Conservation (phyloP, 2,888 invertebrate species). For the Caenorhabditis afra region DNA sequence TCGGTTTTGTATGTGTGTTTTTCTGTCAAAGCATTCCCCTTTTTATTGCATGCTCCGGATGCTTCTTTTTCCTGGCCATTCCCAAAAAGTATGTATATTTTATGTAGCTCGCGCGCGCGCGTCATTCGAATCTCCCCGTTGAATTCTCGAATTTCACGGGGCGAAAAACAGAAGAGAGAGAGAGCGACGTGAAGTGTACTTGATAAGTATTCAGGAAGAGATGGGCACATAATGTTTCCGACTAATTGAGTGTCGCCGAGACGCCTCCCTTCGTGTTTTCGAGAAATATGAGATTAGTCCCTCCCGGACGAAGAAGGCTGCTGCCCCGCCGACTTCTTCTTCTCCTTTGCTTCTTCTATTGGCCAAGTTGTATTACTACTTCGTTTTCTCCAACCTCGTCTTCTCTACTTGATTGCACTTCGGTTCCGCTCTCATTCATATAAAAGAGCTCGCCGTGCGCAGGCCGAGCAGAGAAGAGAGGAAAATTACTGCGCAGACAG, state of each 20-base stretch:
- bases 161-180: slow-evolving; percentile 15
- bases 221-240: slow-evolving; percentile 42
- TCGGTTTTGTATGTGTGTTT: neutral
- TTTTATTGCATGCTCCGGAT: slow-evolving; percentile 36
- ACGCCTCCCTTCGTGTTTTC: slow-evolving; percentile 33
- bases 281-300: slow-evolving; percentile 57
- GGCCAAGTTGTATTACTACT: slow-evolving; percentile 43
- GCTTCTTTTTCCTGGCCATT: neutral
- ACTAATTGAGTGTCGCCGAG: slow-evolving; percentile 51
- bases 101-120: slow-evolving; percentile 37
- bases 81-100: slow-evolving; percentile 35
- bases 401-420: slow-evolving; percentile 58
- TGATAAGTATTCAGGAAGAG: slow-evolving; percentile 45
- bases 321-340: slow-evolving; percentile 14
- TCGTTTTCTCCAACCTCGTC: slow-evolving; percentile 25
- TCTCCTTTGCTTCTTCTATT: slow-evolving; percentile 20
- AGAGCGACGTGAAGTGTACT: slow-evolving; percentile 32
- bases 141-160: slow-evolving; percentile 45
- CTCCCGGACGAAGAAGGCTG: slow-evolving; percentile 11
- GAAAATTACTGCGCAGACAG: slow-evolving; percentile 50
- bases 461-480: slow-evolving; percentile 16
- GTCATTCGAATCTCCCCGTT: slow-evolving; percentile 47
- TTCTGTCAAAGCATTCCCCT: neutral
- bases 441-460: slow-evolving; percentile 43
- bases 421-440: slow-evolving; percentile 55